Percentiles rank a stretch among this genome's conserved stretches.
These are phyloP conservation scores for Colletes gigas DNA, from an alignment of 1,140 invertebrate genomes.

Conservation along the genomic window DNA sequence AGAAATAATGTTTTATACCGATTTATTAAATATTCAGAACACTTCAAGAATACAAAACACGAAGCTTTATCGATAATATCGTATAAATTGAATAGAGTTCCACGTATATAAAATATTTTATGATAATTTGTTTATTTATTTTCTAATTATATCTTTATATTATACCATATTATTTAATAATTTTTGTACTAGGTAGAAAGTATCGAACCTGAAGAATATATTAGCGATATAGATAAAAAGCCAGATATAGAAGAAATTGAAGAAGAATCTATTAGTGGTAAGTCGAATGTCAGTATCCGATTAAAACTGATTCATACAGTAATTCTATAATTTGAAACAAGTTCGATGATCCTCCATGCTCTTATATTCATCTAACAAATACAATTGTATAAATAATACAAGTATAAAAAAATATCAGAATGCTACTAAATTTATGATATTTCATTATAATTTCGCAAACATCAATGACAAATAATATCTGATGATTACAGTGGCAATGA, in stretches of 20 bases:
- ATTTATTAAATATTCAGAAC: too few species aligned
- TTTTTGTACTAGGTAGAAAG: constrained; percentile 61
- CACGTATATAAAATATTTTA: neutral
- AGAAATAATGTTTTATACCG: too few species aligned
- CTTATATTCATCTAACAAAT: constrained; percentile 16
- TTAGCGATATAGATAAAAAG: constrained; percentile 66
- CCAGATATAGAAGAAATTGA: constrained; percentile 68
- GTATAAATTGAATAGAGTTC: too few species aligned
- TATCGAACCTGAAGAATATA: constrained; percentile 72
- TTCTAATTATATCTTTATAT: neutral
- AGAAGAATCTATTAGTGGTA: constrained; percentile 76
- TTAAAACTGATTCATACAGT: constrained; percentile 1
- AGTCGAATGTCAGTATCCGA: constrained; percentile 41
- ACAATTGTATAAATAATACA: constrained; percentile 18
- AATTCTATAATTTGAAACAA: constrained; percentile 4
- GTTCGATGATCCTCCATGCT: constrained; percentile 57
- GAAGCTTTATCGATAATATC: neutral
- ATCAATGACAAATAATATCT: constrained; percentile 66
- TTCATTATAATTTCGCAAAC: constrained; percentile 27
- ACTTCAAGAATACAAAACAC: too few species aligned
- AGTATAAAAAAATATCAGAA: constrained; percentile 1
- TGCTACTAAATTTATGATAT: constrained; percentile 24
- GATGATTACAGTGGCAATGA: constrained; percentile 88
- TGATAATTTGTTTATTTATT: neutral
- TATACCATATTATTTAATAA: neutral